A percentile compares a stretch with the other conserved stretches of the same genome.
Evolutionary conservation across 1,140 invertebrate species (phyloP).

Genomic region (Bombus turneri): DNA sequence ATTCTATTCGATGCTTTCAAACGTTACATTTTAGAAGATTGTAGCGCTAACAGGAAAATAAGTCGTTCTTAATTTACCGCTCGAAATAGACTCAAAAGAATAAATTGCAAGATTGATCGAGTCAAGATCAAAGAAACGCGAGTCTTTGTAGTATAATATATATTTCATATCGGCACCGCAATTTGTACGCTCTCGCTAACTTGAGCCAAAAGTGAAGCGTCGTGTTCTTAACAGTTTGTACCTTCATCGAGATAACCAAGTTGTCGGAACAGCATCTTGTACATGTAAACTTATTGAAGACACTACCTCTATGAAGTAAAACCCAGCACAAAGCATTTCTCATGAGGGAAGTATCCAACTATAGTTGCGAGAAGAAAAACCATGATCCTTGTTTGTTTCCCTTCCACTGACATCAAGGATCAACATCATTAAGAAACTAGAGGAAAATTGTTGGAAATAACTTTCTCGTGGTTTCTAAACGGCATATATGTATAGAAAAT

Average conservation of each 20-base stretch:
- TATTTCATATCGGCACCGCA: background rate
- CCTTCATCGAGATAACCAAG: background rate
- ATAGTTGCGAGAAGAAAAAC: background rate
- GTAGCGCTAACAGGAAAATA: background rate
- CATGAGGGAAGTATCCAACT: background rate
- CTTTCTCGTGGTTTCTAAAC: no score
- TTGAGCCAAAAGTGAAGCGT: background rate
- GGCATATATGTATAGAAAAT: no score
- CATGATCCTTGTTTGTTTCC: background rate
- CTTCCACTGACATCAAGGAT: background rate
- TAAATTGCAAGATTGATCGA: background rate
- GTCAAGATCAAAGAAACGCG: no score
- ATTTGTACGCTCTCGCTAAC: background rate
- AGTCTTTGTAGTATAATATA: background rate
- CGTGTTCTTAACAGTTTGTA: constrained; percentile 5
- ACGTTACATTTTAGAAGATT: no score
- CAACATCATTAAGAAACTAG: background rate
- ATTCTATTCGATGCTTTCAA: background rate
- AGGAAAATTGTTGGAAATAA: background rate
- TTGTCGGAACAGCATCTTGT: constrained; percentile 8
- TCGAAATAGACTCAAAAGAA: no score
- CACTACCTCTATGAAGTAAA: background rate
- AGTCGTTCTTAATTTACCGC: background rate
- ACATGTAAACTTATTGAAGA: background rate
- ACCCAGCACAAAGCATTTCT: background rate